phyloP scores from a whole-genome alignment of 1,140 invertebrate genomes.

The Macrobrachium rosenbergii region DNA sequence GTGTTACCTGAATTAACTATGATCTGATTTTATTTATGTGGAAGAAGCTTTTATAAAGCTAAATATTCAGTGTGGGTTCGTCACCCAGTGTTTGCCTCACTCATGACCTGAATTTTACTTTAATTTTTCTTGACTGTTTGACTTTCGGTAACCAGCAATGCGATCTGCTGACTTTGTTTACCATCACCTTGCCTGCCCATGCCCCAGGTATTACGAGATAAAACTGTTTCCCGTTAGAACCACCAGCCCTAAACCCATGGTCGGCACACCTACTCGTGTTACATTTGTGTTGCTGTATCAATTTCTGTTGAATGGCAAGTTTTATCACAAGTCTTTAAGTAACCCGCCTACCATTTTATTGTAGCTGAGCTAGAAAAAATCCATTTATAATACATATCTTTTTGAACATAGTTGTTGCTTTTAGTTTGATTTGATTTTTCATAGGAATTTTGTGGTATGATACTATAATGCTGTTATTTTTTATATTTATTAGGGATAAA shows the following conservation, averaged over 20 bases:
- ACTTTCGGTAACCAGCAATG: slow-evolving; percentile 26
- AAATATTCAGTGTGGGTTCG: no score
- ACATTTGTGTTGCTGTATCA: not conserved
- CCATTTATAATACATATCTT: not conserved
- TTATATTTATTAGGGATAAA: not conserved
- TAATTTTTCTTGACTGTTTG: slow-evolving; percentile 9
- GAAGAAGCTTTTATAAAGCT: no score
- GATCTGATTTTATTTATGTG: no score
- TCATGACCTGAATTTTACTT: not conserved
- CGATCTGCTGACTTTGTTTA: slow-evolving; percentile 51
- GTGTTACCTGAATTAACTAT: no score
- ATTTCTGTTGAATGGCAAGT: no score
- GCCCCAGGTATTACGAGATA: slow-evolving; percentile 48
- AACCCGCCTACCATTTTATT: no score
- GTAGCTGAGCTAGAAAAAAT: slow-evolving; percentile 1
- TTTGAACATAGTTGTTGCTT: not conserved
- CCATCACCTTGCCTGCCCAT: slow-evolving; percentile 40
- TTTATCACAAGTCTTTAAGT: no score
- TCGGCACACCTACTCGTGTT: not conserved
- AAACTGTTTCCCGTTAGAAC: slow-evolving; percentile 32
- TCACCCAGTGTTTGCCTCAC: no score
- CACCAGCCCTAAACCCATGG: slow-evolving; percentile 43
- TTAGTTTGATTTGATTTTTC: slow-evolving; percentile 2
- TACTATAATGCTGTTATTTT: not conserved
- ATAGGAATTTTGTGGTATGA: not conserved